Percentiles rank a stretch among this genome's conserved stretches.
phyloP scores from a whole-genome alignment of 2,113 vertebrate genomes.

The Leucopternis melanops region DNA sequence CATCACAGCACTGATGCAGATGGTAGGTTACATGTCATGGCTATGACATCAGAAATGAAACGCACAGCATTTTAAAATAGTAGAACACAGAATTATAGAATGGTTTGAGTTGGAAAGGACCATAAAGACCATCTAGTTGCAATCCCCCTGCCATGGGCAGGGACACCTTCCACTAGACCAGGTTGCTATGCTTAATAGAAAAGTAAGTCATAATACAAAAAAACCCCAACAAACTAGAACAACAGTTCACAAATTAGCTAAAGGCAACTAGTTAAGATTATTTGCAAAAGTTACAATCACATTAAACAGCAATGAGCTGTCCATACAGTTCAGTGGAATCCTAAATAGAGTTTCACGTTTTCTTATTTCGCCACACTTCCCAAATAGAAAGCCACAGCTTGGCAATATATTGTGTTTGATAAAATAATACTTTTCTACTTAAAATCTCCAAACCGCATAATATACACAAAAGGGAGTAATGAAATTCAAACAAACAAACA shows the following conservation, averaged over 20 bases:
- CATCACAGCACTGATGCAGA: neutral
- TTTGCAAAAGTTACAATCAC: neutral
- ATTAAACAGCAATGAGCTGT: neutral
- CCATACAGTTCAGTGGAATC: neutral
- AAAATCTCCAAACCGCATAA: neutral
- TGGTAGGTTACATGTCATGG: neutral
- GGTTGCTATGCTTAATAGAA: neutral
- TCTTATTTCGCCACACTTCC: neutral
- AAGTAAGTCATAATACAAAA: neutral
- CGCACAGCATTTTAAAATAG: neutral
- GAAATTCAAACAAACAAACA: neutral
- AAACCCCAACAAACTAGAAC: neutral
- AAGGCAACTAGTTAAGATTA: neutral
- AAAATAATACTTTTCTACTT: neutral
- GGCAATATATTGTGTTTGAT: neutral
- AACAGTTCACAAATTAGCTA: neutral
- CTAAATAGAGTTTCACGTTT: neutral
- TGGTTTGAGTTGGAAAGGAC: no score
- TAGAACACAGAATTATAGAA: neutral
- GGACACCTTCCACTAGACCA: no score
- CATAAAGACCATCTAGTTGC: no score
- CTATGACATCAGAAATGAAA: conserved; percentile 10
- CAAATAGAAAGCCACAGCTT: neutral
- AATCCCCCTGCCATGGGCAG: no score
- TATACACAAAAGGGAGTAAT: neutral